Conservation (phyloP, 2,888 invertebrate species). For the Maniola hyperantus region DNA sequence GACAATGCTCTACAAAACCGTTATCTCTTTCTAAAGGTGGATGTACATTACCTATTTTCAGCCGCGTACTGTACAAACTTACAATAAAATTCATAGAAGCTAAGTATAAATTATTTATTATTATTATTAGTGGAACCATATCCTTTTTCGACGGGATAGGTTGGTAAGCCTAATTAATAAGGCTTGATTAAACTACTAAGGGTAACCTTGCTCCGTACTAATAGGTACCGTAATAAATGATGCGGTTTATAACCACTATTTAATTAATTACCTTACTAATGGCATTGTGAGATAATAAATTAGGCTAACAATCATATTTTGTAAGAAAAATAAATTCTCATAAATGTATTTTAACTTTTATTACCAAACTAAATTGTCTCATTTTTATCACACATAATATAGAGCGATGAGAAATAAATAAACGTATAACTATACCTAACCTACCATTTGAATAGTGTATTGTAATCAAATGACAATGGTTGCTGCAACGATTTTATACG, state of each 20-base stretch:
- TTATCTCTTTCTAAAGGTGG: no score
- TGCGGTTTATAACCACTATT: constrained; percentile 2
- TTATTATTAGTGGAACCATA: no score
- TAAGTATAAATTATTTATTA: no score
- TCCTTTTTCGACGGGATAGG: no score
- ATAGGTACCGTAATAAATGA: neutral
- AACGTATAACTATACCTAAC: neutral
- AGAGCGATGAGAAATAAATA: neutral
- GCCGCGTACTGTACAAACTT: no score
- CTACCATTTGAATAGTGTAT: constrained; percentile 13
- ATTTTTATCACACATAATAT: constrained; percentile 10
- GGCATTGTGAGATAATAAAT: neutral
- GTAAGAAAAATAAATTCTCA: neutral
- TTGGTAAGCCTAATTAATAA: no score
- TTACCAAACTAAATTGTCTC: constrained; percentile 3
- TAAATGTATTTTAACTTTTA: constrained; percentile 1
- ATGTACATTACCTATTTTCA: no score
- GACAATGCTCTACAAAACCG: no score
- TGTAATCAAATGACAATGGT: constrained; percentile 29
- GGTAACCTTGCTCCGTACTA: no score
- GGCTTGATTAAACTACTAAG: no score
- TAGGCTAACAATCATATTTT: neutral
- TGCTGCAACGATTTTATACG: constrained; percentile 43
- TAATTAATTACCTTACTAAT: neutral
- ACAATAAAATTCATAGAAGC: no score